Evolutionary conservation across 2,113 vertebrate genomes (phyloP).

Genomic region (Lontra canadensis): DNA sequence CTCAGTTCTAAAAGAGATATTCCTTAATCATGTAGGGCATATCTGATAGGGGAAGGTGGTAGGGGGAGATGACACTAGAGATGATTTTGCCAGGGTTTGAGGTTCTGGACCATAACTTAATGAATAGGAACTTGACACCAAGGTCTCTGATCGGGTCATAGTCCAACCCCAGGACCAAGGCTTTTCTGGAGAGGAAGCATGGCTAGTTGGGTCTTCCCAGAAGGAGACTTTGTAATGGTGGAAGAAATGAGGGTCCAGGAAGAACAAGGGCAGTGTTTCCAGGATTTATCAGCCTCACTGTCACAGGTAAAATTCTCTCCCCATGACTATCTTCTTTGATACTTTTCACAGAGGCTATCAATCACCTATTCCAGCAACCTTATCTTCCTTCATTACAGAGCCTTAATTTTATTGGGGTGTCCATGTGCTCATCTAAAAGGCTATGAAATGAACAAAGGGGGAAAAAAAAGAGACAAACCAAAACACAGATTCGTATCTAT

Average conservation of each 20-base stretch:
- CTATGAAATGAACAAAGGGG: background rate
- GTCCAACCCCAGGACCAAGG: background rate
- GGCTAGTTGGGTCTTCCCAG: background rate
- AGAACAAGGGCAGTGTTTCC: background rate
- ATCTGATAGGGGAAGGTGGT: background rate
- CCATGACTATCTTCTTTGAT: background rate
- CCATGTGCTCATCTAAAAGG: background rate
- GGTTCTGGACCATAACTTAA: background rate
- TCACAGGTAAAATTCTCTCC: background rate
- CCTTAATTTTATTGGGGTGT: background rate
- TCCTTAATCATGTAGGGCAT: background rate
- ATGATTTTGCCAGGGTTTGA: background rate
- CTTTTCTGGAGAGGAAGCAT: background rate
- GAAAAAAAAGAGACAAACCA: background rate
- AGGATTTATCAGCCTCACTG: background rate
- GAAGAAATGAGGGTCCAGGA: background rate
- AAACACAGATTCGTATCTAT: background rate
- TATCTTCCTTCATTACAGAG: background rate
- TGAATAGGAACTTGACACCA: background rate
- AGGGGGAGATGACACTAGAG: background rate
- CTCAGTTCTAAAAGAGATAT: background rate
- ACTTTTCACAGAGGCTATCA: background rate
- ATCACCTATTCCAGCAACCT: background rate
- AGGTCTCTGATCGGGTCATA: background rate
- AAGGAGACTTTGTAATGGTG: background rate